Percentiles rank a stretch among this genome's conserved stretches.
Evolutionary conservation across 2,888 invertebrate genomes (phyloP).

Genomic region (Seira sanloemensis): DNA sequence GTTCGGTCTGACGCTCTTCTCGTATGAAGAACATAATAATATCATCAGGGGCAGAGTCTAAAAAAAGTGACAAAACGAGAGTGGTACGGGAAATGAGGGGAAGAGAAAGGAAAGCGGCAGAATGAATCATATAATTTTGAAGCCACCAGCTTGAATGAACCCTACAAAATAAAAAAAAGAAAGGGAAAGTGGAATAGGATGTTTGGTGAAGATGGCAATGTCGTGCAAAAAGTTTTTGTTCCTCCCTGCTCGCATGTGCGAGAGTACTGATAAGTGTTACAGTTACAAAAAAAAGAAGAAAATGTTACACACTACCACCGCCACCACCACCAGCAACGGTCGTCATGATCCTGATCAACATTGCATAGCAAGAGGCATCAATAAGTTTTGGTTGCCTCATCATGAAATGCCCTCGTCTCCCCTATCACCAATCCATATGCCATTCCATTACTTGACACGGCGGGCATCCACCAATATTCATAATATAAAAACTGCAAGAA

Average conservation of each 20-base stretch:
- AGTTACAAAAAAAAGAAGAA: not conserved
- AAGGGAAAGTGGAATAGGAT: not conserved
- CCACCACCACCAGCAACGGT: not conserved
- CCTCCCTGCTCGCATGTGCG: not conserved
- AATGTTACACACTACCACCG: no score
- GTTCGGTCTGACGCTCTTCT: not conserved
- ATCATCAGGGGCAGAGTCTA: constrained; percentile 5
- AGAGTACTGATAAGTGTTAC: constrained; percentile 28
- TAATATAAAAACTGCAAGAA: not conserved
- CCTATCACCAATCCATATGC: not conserved
- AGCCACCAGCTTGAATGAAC: constrained; percentile 10
- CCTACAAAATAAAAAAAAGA: not conserved
- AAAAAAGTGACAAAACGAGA: constrained; percentile 22
- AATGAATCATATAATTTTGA: constrained; percentile 2
- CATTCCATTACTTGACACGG: not conserved
- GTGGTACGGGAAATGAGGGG: not conserved
- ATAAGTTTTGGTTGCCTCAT: not conserved
- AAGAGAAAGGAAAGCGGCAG: not conserved
- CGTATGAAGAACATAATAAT: constrained; percentile 7
- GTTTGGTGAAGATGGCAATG: constrained; percentile 5
- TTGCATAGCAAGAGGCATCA: not conserved
- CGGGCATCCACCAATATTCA: not conserved
- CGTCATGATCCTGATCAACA: not conserved
- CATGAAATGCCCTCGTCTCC: not conserved
- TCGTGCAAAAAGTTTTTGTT: constrained; percentile 13